Conservation (phyloP, 1,140 invertebrate genomes). For the Rhyzopertha dominica region DNA sequence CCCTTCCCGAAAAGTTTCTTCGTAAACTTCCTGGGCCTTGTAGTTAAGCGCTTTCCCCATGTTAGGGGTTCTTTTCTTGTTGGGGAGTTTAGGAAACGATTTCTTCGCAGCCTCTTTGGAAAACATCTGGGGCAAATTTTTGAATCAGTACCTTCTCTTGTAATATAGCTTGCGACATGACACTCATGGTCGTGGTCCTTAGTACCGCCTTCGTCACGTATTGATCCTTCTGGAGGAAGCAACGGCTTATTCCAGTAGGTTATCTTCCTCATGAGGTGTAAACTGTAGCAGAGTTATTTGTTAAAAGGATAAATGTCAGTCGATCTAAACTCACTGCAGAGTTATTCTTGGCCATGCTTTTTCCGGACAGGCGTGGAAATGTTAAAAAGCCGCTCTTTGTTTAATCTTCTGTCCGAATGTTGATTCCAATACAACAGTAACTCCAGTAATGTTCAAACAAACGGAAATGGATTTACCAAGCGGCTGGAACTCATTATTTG, state of each 20-base stretch:
- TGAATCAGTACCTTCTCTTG: no score
- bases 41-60: slow-evolving; percentile 11
- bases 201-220: no score
- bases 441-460: slow-evolving; percentile 37
- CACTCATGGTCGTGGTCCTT: no score
- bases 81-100: slow-evolving; percentile 11
- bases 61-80: neutral
- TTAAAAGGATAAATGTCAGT: slow-evolving; percentile 20
- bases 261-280: no score
- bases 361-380: slow-evolving; percentile 15
- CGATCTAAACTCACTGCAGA: slow-evolving; percentile 16
- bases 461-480: slow-evolving; percentile 41
- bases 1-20: slow-evolving; percentile 9
- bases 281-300: no score
- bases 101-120: slow-evolving; percentile 6
- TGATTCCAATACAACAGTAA: slow-evolving; percentile 12
- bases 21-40: slow-evolving; percentile 8
- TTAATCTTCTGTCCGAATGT: slow-evolving; percentile 12
- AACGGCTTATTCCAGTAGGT: no score
- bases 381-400: slow-evolving; percentile 15
- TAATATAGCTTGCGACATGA: no score
- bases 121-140: neutral
- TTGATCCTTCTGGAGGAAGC: no score
- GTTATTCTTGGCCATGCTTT: slow-evolving; percentile 13
- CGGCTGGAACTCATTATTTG: slow-evolving; percentile 44